Evolutionary conservation across 2,113 vertebrate species (phyloP), one percentile per base, ranked within the genome.

Genomic region (Terrapene triunguis): DNA sequence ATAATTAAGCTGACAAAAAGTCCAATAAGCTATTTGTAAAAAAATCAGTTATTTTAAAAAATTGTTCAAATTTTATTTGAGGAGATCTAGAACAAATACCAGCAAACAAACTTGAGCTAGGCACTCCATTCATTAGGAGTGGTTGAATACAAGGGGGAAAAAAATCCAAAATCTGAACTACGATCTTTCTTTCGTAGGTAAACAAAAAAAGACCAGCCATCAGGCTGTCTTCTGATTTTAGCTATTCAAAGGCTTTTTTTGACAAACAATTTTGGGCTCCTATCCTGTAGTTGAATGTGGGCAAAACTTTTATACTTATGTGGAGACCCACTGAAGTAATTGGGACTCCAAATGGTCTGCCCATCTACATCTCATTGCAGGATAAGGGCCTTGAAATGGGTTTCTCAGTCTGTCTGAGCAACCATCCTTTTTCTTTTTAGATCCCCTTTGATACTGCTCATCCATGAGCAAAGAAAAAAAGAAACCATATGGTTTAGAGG

Each of bases 141-240:
- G n/a, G 4, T 62, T 0, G 0, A 42, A 11, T 80, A 27, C 21
- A 54, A 72, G 55, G 50, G 42, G 42, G 85, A 29, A 0, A 0
- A 62, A 32, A 10, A 93, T 10, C 32, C 44, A 8, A 1, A 16
- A 57, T 57, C 55, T 57, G 55, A 55, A 25, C 38, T 3, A 54
- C 8, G 8, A 1, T 51, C 32, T 76, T 0, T 72, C 48, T 59
- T 14, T 1, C 2, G 24, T 78, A 89, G 87, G 0, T 16, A 21
- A 42, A 25, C 38, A 54, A 50, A 44, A 92, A 16, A 62, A 29
- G 53, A n/a, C 80, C 86, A 65, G 76, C 22, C 29, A 76, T 3
- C 8, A 55, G 50, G 16, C 69, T 59, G 80, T 6, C 80, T 35
- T 85, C n/a, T 55, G 19, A 82, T 89, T 35, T 80, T 47, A 47